These are phyloP conservation scores for Peromyscus maniculatus DNA, from an alignment of 2,113 vertebrate genomes.

Conservation along the genomic window DNA sequence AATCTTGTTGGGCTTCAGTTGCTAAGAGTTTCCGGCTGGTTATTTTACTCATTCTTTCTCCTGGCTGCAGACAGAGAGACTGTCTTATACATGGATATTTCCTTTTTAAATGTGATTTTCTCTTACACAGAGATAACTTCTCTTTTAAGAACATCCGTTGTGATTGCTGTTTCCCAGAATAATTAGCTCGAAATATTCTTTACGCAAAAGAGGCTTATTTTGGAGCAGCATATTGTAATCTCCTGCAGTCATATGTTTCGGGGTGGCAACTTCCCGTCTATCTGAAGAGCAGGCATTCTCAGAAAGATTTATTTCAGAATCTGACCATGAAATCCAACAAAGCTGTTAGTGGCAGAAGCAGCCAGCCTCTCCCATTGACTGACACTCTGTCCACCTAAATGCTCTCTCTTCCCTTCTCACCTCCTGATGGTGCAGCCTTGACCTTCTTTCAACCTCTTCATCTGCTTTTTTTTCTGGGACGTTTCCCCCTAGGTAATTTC, in stretches of 20 bases:
- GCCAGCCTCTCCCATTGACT: neutral
- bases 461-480: neutral
- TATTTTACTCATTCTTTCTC: neutral
- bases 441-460: neutral
- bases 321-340: constrained; percentile 13
- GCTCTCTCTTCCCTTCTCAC: neutral
- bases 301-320: constrained; percentile 40
- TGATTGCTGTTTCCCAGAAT: constrained; percentile 24
- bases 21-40: neutral
- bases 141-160: constrained; percentile 42
- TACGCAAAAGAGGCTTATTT: constrained; percentile 24
- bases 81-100: neutral
- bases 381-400: neutral
- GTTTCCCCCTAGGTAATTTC: neutral
- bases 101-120: neutral
- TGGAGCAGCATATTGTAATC: neutral
- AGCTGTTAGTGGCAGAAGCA: constrained; percentile 23
- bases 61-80: neutral
- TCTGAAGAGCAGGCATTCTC: constrained; percentile 5
- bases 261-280: neutral
- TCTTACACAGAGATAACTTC: neutral
- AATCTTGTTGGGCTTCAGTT: neutral
- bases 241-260: neutral
- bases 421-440: neutral
- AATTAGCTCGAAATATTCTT: constrained; percentile 48